Base-by-base conservation (phyloP, 2,888 invertebrate species). In the Branchinecta sandiegonensis region DNA sequence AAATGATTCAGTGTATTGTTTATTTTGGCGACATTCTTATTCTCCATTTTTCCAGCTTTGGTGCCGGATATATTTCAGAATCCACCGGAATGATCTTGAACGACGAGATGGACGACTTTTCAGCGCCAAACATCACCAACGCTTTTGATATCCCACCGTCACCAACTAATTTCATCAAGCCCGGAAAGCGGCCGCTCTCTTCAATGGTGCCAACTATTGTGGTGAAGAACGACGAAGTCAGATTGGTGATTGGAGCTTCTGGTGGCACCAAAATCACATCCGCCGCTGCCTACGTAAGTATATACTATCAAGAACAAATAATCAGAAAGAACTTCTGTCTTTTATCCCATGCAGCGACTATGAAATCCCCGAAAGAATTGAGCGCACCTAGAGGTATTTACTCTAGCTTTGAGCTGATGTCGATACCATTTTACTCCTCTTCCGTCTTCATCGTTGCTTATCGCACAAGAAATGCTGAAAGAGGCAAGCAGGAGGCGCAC, bases 101-200 rank as follows among this genome's bases (percentile, higher is more conserved):
- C 78, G 86, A 90, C 74, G 87, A 89, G 75, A 93, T 94, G 91
- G 90, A 92, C 74, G 93, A 94, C 77, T 97, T 96, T 78, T 86
- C 89, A 0, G 82, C 86, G 5, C 88, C 89, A 0, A 78, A 82
- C 69, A 80, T 81, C 10, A 77, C 80, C 6, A 90, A 86, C 72
- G 79, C 82, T 1, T 90, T 86, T 74, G 86, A 85, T 1, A 77
- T 91, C 66, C 88, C 89, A 1, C 87, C 94, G 0, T 90, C 90
- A 0, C 85, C 86, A 0, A 86, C 88, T 1, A 97, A 96, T 79
- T 88, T 85, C 76, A 86, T 95, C 66, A 80, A 78, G 47, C 90
- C 94, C 0, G 86, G 87, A 4, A 89, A 91, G 75, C 82, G 89
- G 56, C 92, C 95, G 0, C 80, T 94, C 74, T 94, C 94, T 37